These are phyloP conservation scores for Luidia sarsii DNA, from an alignment of 53 echinoderm and acorn worm genomes.

Conservation along the genomic window DNA sequence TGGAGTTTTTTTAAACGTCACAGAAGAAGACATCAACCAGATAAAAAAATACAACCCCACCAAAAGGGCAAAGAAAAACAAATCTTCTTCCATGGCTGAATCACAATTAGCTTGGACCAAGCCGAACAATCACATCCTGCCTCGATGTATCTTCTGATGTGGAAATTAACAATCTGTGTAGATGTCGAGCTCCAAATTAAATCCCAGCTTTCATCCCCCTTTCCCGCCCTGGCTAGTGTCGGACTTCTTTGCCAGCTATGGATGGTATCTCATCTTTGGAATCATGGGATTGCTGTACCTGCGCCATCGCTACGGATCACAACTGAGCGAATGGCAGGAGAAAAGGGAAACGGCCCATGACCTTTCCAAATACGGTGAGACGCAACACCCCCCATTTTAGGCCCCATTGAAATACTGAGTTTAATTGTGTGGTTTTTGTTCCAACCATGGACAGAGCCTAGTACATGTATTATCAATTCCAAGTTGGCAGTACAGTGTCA, in stretches of 20 bases:
- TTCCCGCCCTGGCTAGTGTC: slow-evolving; percentile 57
- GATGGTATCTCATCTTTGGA: slow-evolving; percentile 87
- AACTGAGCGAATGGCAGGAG: slow-evolving; percentile 65
- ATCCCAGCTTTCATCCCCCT: background rate
- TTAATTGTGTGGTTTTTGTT: too few relatives aligned
- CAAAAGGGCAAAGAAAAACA: background rate
- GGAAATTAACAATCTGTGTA: background rate
- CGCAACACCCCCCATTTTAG: too few relatives aligned
- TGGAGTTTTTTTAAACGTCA: too few relatives aligned
- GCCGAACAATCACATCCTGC: too few relatives aligned
- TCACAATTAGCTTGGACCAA: background rate
- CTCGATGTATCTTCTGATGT: too few relatives aligned
- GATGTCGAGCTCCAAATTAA: background rate
- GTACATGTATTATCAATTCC: too few relatives aligned
- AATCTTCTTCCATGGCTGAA: background rate
- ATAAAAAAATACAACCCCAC: too few relatives aligned
- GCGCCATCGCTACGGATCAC: slow-evolving; percentile 56
- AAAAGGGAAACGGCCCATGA: slow-evolving; percentile 53
- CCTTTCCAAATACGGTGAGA: slow-evolving; percentile 73
- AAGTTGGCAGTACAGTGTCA: too few relatives aligned
- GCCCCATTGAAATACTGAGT: too few relatives aligned
- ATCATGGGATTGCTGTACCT: slow-evolving; percentile 71
- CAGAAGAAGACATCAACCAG: too few relatives aligned
- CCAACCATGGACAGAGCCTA: too few relatives aligned
- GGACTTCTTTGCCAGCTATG: slow-evolving; percentile 73